These are phyloP conservation scores for Rotaria macrura DNA, from an alignment of 2,888 invertebrate genomes.

Conservation along the genomic window DNA sequence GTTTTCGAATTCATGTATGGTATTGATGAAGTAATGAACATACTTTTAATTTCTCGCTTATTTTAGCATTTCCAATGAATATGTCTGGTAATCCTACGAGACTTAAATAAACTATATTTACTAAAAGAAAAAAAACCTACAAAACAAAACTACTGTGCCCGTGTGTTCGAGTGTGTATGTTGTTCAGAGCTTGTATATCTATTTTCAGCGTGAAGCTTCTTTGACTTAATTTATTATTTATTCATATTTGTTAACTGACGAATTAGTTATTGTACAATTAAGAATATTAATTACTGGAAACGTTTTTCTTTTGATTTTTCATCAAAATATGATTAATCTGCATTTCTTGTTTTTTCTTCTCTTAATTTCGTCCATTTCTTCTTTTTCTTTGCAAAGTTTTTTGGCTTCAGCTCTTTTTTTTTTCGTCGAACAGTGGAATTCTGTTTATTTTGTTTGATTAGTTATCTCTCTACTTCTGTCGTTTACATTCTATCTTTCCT, in stretches of 20 bases:
- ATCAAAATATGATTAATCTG: background rate
- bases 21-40: background rate
- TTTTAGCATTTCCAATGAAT: background rate
- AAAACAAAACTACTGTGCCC: background rate
- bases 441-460: background rate
- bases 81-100: background rate
- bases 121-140: background rate
- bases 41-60: background rate
- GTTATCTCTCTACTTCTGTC: background rate
- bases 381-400: background rate
- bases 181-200: background rate
- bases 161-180: background rate
- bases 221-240: constrained; percentile 3
- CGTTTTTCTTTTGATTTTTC: background rate
- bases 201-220: background rate
- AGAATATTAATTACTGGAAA: background rate
- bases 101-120: background rate
- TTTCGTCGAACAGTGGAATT: background rate
- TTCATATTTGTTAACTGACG: background rate
- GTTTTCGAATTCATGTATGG: background rate
- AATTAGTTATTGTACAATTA: background rate
- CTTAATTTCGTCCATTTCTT: background rate
- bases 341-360: background rate
- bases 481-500: background rate
- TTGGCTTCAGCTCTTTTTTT: background rate